These are phyloP conservation scores for Drosophila micromelanica DNA, from an alignment of 1,140 invertebrate species.

Conservation along the genomic window DNA sequence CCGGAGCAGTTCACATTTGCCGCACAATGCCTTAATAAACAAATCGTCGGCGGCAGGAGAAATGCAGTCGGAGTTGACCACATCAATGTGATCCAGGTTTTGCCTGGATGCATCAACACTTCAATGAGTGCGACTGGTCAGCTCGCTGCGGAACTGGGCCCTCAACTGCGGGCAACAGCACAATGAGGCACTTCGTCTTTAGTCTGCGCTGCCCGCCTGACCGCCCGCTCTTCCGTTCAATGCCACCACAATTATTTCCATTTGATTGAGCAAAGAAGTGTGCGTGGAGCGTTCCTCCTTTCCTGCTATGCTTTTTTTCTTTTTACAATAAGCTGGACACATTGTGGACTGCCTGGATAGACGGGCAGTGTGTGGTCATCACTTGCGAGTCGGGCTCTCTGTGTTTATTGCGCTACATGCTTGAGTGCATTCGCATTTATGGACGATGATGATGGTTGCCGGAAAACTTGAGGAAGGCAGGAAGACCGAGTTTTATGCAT, in stretches of 20 bases:
- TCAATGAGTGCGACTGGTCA: conserved; percentile 63
- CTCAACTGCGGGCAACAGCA: conserved; percentile 41
- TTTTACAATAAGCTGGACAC: conserved; percentile 43
- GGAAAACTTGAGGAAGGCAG: conserved; percentile 32
- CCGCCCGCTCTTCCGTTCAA: conserved; percentile 3
- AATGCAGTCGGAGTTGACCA: conserved; percentile 32
- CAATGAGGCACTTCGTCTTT: conserved; percentile 71
- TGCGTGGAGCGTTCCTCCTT: conserved; percentile 59
- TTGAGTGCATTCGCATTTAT: conserved; percentile 72
- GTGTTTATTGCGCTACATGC: conserved; percentile 78
- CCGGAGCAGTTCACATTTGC: conserved; percentile 39
- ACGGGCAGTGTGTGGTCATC: conserved; percentile 67
- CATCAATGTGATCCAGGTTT: conserved; percentile 56
- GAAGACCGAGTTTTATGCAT: conserved; percentile 9
- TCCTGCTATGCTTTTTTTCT: conserved; percentile 24
- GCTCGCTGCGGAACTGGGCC: conserved; percentile 36
- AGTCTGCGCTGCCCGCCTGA: conserved; percentile 22
- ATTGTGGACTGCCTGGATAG: conserved; percentile 47
- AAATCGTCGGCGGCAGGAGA: conserved; percentile 54
- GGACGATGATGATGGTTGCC: conserved; percentile 33
- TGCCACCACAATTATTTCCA: conserved; percentile 79
- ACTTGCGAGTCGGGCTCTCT: conserved; percentile 42
- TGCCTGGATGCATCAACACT: conserved; percentile 77
- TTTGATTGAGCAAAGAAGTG: conserved; percentile 81
- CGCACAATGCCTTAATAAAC: conserved; percentile 69